Conservation (phyloP, 92 coral and sea anemone genomes). For the Virgularia gustaviana region DNA sequence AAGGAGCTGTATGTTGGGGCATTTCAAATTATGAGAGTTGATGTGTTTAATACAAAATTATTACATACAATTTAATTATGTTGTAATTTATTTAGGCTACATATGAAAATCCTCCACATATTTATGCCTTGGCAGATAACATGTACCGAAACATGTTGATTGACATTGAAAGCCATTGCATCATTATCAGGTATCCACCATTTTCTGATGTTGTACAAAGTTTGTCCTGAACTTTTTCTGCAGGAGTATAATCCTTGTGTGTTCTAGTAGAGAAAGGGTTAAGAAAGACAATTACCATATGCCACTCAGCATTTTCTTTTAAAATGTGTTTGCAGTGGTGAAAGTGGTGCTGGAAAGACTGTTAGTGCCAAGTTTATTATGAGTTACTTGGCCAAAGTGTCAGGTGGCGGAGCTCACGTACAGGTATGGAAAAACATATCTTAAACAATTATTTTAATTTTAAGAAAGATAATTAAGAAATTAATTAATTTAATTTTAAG, state of each 20-base stretch:
- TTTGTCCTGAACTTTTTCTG: not conserved
- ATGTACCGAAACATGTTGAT: conserved; percentile 99
- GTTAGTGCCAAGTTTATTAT: conserved; percentile 98
- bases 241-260: not conserved
- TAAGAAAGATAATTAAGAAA: not conserved
- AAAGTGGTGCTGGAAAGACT: conserved; percentile 99
- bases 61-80: not conserved
- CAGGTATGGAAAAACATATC: conserved; percentile 56
- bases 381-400: conserved; percentile 96
- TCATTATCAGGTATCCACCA: conserved; percentile 75
- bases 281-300: not conserved
- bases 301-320: not conserved
- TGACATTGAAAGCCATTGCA: conserved; percentile 94
- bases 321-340: conserved; percentile 69
- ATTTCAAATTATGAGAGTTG: not conserved
- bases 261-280: not conserved
- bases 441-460: not conserved
- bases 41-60: not conserved
- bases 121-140: conserved; percentile 92
- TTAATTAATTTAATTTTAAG: too few relatives aligned
- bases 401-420: conserved; percentile 98
- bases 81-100: conserved; percentile 69
- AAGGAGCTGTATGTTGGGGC: conserved; percentile 99
- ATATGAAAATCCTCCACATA: conserved; percentile 97
- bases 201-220: not conserved